Conservation (phyloP, 2,888 invertebrate genomes). For the Iphiclides podalirius region DNA sequence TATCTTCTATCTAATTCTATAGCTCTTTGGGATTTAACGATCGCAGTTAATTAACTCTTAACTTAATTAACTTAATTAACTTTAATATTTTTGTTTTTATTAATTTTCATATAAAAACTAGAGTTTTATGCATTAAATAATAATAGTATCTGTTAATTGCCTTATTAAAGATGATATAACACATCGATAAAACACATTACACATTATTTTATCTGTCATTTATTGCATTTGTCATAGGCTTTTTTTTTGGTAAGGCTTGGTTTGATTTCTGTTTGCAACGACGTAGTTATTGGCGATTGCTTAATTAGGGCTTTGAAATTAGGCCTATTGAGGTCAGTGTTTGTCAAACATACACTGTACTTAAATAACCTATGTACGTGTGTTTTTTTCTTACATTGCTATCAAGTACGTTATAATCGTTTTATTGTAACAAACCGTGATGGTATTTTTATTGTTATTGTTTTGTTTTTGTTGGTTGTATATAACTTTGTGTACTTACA, state of each 20-base stretch:
- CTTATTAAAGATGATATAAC: too few relatives aligned
- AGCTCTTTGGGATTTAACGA: too few relatives aligned
- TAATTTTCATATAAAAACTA: too few relatives aligned
- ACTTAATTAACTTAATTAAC: too few relatives aligned
- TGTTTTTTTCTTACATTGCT: constrained; percentile 15
- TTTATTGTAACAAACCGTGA: constrained; percentile 7
- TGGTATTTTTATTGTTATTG: constrained; percentile 10
- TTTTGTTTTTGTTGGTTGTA: constrained; percentile 27
- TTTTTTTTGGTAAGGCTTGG: constrained; percentile 49
- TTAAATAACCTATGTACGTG: constrained; percentile 25
- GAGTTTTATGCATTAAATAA: too few relatives aligned
- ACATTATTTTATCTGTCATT: constrained; percentile 39
- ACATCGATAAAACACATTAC: too few relatives aligned
- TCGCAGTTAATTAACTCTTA: too few relatives aligned
- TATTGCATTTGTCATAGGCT: constrained; percentile 50
- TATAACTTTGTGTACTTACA: constrained; percentile 28
- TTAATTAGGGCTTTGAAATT: constrained; percentile 46
- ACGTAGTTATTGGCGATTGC: constrained; percentile 49
- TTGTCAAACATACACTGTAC: constrained; percentile 6
- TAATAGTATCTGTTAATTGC: too few relatives aligned
- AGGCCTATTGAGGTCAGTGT: constrained; percentile 25
- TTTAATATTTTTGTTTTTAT: too few relatives aligned
- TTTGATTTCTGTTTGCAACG: constrained; percentile 56
- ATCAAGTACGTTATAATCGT: neutral
- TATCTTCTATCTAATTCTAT: too few relatives aligned